Percentiles rank a stretch among this genome's conserved stretches.
These are phyloP conservation scores for Odontamblyopus rebecca DNA, from an alignment of 2,797 vertebrate species.

Conservation along the genomic window DNA sequence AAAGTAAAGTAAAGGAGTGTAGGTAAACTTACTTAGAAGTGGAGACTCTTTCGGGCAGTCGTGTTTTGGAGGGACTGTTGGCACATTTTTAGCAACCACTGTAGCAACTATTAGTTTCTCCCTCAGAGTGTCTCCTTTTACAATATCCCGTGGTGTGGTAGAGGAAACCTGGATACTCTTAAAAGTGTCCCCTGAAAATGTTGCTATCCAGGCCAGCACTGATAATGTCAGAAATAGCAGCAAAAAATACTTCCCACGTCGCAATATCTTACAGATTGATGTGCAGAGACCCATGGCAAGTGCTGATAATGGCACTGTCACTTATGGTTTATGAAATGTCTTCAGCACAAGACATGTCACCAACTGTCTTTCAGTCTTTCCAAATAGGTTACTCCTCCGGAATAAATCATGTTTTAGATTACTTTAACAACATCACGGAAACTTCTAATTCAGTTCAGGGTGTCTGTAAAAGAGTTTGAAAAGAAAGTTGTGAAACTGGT, in stretches of 20 bases:
- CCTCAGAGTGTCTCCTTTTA: conserved; percentile 30
- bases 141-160: conserved; percentile 38
- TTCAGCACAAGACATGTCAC: conserved; percentile 19
- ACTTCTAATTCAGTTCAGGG: conserved; percentile 30
- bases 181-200: conserved; percentile 67
- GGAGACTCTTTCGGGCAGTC: conserved; percentile 83
- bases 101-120: conserved; percentile 28
- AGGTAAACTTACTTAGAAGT: conserved; percentile 82
- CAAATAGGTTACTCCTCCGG: conserved; percentile 38
- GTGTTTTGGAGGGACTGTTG: conserved; percentile 23
- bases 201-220: conserved; percentile 82
- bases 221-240: conserved; percentile 78
- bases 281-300: conserved; percentile 76
- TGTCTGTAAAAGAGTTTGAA: conserved; percentile 29
- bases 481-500: conserved; percentile 7
- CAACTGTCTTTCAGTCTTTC: conserved; percentile 13
- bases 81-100: conserved; percentile 4
- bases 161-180: conserved; percentile 29
- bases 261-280: conserved; percentile 65
- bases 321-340: conserved; percentile 35
- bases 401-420: conserved; percentile 21
- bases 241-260: conserved; percentile 79
- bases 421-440: conserved; percentile 24
- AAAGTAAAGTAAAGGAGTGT: not conserved
- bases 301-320: conserved; percentile 12